Evolutionary conservation across 2,113 vertebrate species (phyloP).

Genomic region (Pyrgilauda ruficollis): DNA sequence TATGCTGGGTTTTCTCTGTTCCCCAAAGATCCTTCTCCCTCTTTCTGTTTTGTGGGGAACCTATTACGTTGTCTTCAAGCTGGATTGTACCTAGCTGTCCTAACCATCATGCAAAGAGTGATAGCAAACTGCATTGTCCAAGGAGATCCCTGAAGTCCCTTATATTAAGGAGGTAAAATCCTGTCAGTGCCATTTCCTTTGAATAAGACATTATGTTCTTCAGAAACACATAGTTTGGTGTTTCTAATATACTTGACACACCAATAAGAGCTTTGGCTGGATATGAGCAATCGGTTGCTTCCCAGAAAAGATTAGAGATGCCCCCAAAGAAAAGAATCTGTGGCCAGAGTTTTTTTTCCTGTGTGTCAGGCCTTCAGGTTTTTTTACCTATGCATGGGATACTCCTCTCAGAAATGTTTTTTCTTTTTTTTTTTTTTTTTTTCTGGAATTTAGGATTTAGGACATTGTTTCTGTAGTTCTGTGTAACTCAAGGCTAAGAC

Average conservation of each 20-base stretch:
- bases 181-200: not conserved
- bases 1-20: not conserved
- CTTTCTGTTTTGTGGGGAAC: not conserved
- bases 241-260: not conserved
- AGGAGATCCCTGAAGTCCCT: not conserved
- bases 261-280: not conserved
- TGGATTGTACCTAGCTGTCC: not conserved
- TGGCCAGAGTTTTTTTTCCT: accelerated
- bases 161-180: not conserved
- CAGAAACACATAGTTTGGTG: not conserved
- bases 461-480: not conserved
- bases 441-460: not conserved
- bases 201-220: not conserved
- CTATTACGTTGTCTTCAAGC: not conserved
- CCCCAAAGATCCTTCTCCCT: not conserved
- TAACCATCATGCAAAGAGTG: not conserved
- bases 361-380: not conserved
- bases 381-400: not conserved
- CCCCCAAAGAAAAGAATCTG: not conserved
- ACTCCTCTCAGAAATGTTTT: not conserved
- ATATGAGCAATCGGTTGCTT: not conserved
- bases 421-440: not conserved
- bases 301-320: not conserved
- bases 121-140: not conserved
- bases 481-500: not conserved